phyloP scores from a whole-genome alignment of 2,113 vertebrate genomes.

The Gnathonemus longibarbis region DNA sequence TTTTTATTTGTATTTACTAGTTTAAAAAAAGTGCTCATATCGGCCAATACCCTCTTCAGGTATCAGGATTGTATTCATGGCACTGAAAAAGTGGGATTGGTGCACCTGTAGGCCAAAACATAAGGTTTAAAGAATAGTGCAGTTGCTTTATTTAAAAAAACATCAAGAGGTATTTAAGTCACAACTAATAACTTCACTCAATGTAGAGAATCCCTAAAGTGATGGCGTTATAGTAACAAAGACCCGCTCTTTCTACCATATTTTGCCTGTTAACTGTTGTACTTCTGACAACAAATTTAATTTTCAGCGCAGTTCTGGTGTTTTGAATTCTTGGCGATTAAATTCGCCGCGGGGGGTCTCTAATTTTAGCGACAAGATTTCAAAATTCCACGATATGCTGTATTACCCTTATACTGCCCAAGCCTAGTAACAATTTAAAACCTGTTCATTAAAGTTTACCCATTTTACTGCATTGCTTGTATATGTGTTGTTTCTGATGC shows the following conservation, averaged over 20 bases:
- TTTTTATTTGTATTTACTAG: not conserved
- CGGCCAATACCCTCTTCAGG: not conserved
- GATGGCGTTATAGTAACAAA: not conserved
- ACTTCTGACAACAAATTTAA: not conserved
- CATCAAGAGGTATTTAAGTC: not conserved
- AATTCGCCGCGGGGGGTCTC: not conserved
- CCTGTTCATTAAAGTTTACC: not conserved
- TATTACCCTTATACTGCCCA: not conserved
- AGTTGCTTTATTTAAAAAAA: not conserved
- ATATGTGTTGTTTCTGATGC: not conserved
- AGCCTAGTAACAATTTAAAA: not conserved
- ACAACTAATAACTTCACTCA: not conserved
- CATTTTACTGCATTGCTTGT: not conserved
- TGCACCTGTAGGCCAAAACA: not conserved
- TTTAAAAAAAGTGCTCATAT: not conserved
- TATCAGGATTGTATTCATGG: not conserved
- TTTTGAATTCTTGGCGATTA: not conserved
- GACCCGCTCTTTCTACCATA: not conserved
- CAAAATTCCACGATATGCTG: not conserved
- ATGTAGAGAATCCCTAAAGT: not conserved
- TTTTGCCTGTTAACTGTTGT: not conserved
- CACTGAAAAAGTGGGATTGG: not conserved
- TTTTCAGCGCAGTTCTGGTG: not conserved
- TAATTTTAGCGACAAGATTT: not conserved
- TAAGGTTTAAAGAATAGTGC: not conserved